Conservation (phyloP, 1,140 invertebrate species). For the Cephus cinctus region DNA sequence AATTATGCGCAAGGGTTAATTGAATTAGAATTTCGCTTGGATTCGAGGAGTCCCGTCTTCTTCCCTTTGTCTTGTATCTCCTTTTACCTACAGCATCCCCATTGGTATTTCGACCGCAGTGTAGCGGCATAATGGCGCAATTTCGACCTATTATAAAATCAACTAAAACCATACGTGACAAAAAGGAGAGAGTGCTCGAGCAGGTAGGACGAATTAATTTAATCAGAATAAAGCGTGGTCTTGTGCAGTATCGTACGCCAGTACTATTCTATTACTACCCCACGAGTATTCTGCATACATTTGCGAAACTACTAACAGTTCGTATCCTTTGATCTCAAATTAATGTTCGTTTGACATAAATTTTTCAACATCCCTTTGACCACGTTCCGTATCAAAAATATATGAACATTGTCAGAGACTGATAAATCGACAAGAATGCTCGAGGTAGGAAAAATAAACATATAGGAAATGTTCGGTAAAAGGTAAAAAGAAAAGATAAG, state of each 20-base stretch:
- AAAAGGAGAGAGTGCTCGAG: slow-evolving; percentile 32
- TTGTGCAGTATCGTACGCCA: too few relatives aligned
- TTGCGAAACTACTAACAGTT: too few relatives aligned
- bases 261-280: too few relatives aligned
- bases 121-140: slow-evolving; percentile 25
- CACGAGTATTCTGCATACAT: too few relatives aligned
- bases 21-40: slow-evolving; percentile 40
- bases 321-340: too few relatives aligned
- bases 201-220: slow-evolving; percentile 34
- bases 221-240: slow-evolving; percentile 30
- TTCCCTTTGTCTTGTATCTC: neutral
- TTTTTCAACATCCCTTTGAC: too few relatives aligned
- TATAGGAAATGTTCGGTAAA: too few relatives aligned
- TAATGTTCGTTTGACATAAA: too few relatives aligned
- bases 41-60: slow-evolving; percentile 17
- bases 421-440: neutral
- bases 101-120: slow-evolving; percentile 14
- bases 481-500: too few relatives aligned
- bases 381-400: too few relatives aligned
- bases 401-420: too few relatives aligned
- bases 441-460: too few relatives aligned
- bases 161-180: slow-evolving; percentile 42
- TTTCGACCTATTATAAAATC: slow-evolving; percentile 40
- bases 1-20: slow-evolving; percentile 38
- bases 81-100: neutral